Evolutionary conservation across 2,113 vertebrate genomes (phyloP).

Genomic region (Chunga burmeisteri): DNA sequence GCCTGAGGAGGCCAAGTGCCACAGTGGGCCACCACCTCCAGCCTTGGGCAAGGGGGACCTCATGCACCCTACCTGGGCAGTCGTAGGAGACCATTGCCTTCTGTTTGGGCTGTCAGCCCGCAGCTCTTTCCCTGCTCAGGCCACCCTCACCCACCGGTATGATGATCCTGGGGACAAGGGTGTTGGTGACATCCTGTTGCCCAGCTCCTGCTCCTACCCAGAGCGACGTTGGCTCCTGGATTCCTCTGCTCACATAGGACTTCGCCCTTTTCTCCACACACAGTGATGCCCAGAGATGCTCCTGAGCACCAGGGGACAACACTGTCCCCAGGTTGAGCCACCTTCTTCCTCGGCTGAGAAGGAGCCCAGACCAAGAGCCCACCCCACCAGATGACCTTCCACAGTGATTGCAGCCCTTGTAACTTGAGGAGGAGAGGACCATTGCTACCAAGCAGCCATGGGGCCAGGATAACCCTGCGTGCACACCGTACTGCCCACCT

Average conservation of each 20-base stretch:
- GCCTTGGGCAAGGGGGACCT: not conserved
- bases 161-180: not conserved
- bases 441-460: not conserved
- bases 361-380: not conserved
- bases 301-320: not conserved
- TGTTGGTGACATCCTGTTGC: not conserved
- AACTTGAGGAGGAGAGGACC: not conserved
- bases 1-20: not conserved
- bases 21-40: not conserved
- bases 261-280: not conserved
- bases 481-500: fast-evolving
- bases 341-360: not conserved
- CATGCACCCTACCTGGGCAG: not conserved
- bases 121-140: not conserved
- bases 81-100: not conserved
- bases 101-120: not conserved
- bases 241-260: not conserved
- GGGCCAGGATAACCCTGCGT: fast-evolving
- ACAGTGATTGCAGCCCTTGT: not conserved
- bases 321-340: not conserved
- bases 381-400: not conserved
- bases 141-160: fast-evolving
- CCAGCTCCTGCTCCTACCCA: not conserved
- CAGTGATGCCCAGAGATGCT: not conserved
- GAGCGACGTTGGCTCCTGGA: fast-evolving